Evolutionary conservation across 2,888 invertebrate genomes (phyloP), one percentile per base, ranked within the genome.

Genomic region (Parasteatoda lunata): DNA sequence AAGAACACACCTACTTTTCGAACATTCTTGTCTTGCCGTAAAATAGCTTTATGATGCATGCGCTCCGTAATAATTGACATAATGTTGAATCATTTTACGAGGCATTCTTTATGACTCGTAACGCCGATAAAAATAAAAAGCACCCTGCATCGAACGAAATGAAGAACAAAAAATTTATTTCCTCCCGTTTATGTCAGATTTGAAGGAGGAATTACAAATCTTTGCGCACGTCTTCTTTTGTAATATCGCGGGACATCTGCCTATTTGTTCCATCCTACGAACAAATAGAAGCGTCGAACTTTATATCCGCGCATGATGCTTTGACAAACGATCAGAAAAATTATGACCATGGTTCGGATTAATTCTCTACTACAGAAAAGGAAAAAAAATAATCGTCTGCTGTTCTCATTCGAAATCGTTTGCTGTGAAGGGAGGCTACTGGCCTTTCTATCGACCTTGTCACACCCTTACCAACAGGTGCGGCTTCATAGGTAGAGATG

Each of bases 401-500:
- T 48, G 15, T 52, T 45, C 54, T n/a, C 15, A 15, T 52, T 52
- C 70, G 11, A 72, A 71, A 71, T 66, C 76, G 45, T 52, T 69
- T 81, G 81, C 72, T 49, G 9, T 49, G 69, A 9, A 48, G 15
- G 30, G 65, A 82, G 82, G 82, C 83, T 83, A 83, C 77, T 77
- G 82, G 82, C 82, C 82, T 83, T 80, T 65, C 52, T 49, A 5
- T 48, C 69, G 64, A 77, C 75, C 66, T 64, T 51, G 77, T 65
- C 66, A 75, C 85, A 70, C 85, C 77, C 84, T 80, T 64, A 45
- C 54, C 65, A 70, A 85, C 85, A 85, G 85, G 85, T 85, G 85
- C 71, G 80, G 84, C 45, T 68, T 7, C 4, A 13, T 11, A 54
- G 49, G 59, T 48, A 68, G 47, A 59, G 45, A n/a, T 59, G 65